A percentile compares a stretch with the other conserved stretches of the same genome.
These are phyloP conservation scores for Falcaria lacertinaria DNA, from an alignment of 2,888 invertebrate genomes.

Conservation along the genomic window DNA sequence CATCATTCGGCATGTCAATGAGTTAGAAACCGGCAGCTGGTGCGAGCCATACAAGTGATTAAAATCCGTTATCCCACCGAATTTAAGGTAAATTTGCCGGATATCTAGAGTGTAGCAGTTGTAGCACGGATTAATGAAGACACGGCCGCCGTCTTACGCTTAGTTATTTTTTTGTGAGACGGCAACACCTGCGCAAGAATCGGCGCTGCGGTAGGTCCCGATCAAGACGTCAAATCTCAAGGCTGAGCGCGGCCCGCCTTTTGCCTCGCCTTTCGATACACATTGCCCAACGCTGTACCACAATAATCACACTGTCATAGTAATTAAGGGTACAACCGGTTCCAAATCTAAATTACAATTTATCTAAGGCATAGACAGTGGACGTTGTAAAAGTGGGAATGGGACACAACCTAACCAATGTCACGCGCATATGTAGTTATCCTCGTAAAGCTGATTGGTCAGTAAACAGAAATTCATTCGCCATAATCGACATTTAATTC, in stretches of 20 bases:
- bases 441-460: neutral
- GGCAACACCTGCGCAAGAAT: slow-evolving; percentile 70
- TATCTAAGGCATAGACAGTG: slow-evolving; percentile 17
- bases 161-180: slow-evolving; percentile 55
- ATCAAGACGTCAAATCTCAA: slow-evolving; percentile 79
- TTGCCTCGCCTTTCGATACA: slow-evolving; percentile 58
- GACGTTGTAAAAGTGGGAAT: slow-evolving; percentile 4
- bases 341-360: slow-evolving; percentile 16
- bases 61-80: slow-evolving; percentile 27
- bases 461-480: neutral
- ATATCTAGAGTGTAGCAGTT: slow-evolving; percentile 40
- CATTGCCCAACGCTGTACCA: slow-evolving; percentile 50
- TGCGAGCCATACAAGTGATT: neutral
- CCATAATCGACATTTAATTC: slow-evolving; percentile 19
- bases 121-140: slow-evolving; percentile 55
- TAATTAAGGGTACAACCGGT: slow-evolving; percentile 43
- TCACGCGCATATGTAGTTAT: neutral
- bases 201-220: slow-evolving; percentile 76
- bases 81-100: slow-evolving; percentile 53
- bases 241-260: slow-evolving; percentile 60
- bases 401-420: neutral
- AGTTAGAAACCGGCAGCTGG: neutral
- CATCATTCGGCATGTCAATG: neutral
- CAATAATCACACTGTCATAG: slow-evolving; percentile 49
- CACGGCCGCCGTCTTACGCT: slow-evolving; percentile 69